Base-by-base conservation (phyloP, 1,140 invertebrate species). In the Helicoverpa zea region DNA sequence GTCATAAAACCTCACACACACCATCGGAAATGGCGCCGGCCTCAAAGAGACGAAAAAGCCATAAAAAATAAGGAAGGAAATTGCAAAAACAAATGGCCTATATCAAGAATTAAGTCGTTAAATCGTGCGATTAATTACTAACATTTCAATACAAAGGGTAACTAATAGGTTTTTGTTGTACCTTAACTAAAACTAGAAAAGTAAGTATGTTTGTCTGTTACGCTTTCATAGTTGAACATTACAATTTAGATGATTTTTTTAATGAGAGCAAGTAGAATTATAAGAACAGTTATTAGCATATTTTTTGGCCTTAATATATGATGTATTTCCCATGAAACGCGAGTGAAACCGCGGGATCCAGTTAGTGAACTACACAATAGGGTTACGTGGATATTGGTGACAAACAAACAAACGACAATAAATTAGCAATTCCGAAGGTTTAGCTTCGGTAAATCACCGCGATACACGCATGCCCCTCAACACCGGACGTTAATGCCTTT, bases 401-500 rank as follows among this genome's bases (percentile, higher is more conserved):
- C 75, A 81, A 81, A 84, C 56, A 79, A 84, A 80, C 79, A 83
- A 86, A 82, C 64, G 74, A 68, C 54, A 80, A 84, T 83, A 83
- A 84, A 86, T 86, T 86, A 84, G 77, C 72, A 78, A 86, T 84
- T 80, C 83, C 54, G 58, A 81, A 76, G 66, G 80, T 78, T 63
- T 79, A 16, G 72, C 68, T 68, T 73, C 76, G 52, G 83, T 86
- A 84, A 84, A 86, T 86, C 85, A 86, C 29, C 5, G 49, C 52
- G 61, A 74, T 81, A 84, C 85, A 84, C 85, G 83, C 51, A 80
- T 84, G 63, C 76, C 72, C 83, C 82, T 84, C 79, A 86, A 81
- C 77, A 68, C 54, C 78, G 59, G 76, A 84, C 81, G 74, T 81
- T 81, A 83, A 84, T 84, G 68, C 63, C 49, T 84, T 81, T 72